Conservation (phyloP, 2,113 vertebrate genomes). For the Vidua macroura region DNA sequence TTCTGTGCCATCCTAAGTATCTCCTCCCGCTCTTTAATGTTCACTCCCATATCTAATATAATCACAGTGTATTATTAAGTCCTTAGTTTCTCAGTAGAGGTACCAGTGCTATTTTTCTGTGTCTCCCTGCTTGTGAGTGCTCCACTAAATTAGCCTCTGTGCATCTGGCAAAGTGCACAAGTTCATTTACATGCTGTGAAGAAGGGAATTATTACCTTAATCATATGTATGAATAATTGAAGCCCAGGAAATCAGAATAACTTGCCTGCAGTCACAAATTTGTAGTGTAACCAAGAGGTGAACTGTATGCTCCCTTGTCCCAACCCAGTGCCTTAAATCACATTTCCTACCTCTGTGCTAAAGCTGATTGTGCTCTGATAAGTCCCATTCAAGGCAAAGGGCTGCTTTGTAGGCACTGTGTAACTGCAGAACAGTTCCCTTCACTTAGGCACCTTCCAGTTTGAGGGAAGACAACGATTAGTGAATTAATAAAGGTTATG, state of each 20-base stretch:
- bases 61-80: slow-evolving; percentile 30
- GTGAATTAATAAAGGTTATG: not conserved
- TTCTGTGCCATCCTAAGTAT: not conserved
- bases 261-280: slow-evolving; percentile 45
- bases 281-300: not conserved
- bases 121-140: not conserved
- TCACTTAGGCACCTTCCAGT: not conserved
- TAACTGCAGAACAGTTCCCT: not conserved
- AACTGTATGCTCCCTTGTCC: not conserved
- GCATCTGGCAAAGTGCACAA: not conserved
- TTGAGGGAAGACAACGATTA: not conserved
- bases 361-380: not conserved
- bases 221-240: slow-evolving; percentile 30
- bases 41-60: slow-evolving; percentile 8
- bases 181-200: slow-evolving; percentile 40
- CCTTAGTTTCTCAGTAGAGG: slow-evolving; percentile 32
- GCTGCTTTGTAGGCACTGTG: not conserved
- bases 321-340: not conserved
- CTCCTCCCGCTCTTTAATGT: not conserved
- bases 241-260: slow-evolving; percentile 24
- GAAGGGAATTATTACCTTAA: slow-evolving; percentile 53
- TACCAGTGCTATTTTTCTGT: not conserved
- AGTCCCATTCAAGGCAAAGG: not conserved
- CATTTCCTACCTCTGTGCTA: not conserved
- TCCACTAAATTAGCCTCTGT: not conserved